phyloP scores from a whole-genome alignment of 2,888 invertebrate genomes.

The Strigamia maritima region DNA sequence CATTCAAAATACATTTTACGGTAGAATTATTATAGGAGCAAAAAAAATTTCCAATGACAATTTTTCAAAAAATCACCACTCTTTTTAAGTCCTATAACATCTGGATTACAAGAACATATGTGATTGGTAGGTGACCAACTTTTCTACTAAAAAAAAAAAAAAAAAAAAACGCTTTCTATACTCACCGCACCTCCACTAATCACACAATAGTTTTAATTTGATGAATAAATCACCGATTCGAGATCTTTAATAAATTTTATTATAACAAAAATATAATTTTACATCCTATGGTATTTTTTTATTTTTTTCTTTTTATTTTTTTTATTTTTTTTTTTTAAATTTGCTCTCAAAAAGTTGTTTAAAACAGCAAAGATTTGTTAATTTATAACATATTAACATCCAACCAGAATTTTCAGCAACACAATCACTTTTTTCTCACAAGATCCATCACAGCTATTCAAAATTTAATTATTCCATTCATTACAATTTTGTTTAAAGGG shows the following conservation, averaged over 20 bases:
- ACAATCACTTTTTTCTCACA: conserved; percentile 13
- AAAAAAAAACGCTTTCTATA: background rate
- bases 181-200: background rate
- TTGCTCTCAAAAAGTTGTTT: conserved; percentile 29
- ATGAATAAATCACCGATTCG: background rate
- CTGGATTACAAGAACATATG: background rate
- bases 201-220: background rate
- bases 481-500: background rate
- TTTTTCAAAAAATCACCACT: background rate
- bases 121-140: background rate
- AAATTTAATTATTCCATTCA: conserved; percentile 24
- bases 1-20: background rate
- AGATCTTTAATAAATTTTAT: conserved; percentile 29
- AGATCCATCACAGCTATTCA: conserved; percentile 29
- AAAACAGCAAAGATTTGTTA: conserved; percentile 19
- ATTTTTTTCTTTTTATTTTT: background rate
- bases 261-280: conserved; percentile 29
- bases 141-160: conserved; percentile 14
- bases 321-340: background rate
- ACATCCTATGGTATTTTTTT: conserved; percentile 8
- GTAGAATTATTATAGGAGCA: background rate
- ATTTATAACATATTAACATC: conserved; percentile 10
- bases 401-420: conserved; percentile 21
- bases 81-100: background rate
- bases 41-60: background rate